Evolutionary conservation across 2,888 invertebrate species (phyloP), one percentile per base, ranked within the genome.

Genomic region (Lepidochitona cinerea): DNA sequence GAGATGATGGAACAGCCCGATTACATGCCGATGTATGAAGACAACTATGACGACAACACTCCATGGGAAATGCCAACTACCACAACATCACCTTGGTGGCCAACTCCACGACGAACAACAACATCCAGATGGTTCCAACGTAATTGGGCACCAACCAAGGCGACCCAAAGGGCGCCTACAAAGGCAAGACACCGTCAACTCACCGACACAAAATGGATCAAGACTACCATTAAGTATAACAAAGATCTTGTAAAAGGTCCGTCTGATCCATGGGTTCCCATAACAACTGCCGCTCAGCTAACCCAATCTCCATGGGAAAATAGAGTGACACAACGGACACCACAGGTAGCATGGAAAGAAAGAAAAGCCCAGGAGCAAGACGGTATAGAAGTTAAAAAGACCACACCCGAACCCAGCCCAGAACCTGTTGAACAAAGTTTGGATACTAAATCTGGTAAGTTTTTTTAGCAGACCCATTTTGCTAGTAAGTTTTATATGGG

Each of bases 251-350:
- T 29, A 12, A 14, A 32, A 2, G 32, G 26, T 12, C 59, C 59
- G 4, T 59, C 59, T 29, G 59, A 59, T 26, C 59, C 59, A 23
- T 49, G 49, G 49, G 49, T 23, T n/a, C 49, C 49, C n/a, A 49
- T 49, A 18, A 49, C 49, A 23, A 49, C 49, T 18, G 49, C 49
- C 1, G 59, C 29, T 18, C 29, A 23, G 29, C 59, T 32, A 4
- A 59, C 59, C 26, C 59, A 59, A 52, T 59, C 65, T 33, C 70
- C 70, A 49, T 68, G 37, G 41, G 18, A 59, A 65, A 37, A 59
- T 35, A 18, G 59, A 2, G 12, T 32, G 14, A 59, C 59, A 26
- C 59, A 23, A 18, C 23, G 59, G 29, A 59, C 59, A 4, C 7
- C 59, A 14, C 59, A 59, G 29, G 26, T 59, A 23, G 29, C 26